Conservation (phyloP, 2,797 vertebrate species). For the Crenichthys baileyi region DNA sequence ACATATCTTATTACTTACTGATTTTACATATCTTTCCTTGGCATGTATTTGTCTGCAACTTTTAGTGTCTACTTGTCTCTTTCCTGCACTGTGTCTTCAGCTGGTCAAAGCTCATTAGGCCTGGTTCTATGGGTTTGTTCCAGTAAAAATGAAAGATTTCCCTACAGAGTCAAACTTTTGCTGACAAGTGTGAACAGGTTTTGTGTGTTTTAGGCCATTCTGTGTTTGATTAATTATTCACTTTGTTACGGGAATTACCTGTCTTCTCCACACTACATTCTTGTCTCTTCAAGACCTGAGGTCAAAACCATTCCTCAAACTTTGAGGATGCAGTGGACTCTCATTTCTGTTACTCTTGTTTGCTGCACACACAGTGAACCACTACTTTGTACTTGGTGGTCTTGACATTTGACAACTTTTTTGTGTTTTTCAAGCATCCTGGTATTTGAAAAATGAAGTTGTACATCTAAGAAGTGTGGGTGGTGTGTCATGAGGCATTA, state of each 20-base stretch:
- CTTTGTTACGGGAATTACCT: background rate
- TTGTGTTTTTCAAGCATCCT: background rate
- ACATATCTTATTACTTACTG: background rate
- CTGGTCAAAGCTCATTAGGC: background rate
- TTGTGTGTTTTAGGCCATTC: background rate
- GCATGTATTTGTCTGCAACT: too few species aligned
- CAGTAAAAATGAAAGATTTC: background rate
- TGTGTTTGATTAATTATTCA: background rate
- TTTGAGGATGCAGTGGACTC: background rate
- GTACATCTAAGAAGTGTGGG: constrained; percentile 8
- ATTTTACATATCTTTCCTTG: background rate
- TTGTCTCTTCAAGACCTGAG: background rate
- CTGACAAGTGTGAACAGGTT: background rate
- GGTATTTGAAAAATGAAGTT: constrained; percentile 1
- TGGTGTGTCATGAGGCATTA: constrained; percentile 2
- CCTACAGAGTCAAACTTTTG: background rate
- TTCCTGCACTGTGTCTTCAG: background rate
- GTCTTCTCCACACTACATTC: background rate
- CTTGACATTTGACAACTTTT: constrained; percentile 7
- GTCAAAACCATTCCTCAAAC: background rate
- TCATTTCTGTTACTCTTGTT: background rate
- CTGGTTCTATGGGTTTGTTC: background rate
- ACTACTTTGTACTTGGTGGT: background rate
- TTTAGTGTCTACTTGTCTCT: too few species aligned
- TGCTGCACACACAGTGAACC: background rate